Conservation (phyloP, 2,888 invertebrate genomes). For the Agrotis exclamationis region DNA sequence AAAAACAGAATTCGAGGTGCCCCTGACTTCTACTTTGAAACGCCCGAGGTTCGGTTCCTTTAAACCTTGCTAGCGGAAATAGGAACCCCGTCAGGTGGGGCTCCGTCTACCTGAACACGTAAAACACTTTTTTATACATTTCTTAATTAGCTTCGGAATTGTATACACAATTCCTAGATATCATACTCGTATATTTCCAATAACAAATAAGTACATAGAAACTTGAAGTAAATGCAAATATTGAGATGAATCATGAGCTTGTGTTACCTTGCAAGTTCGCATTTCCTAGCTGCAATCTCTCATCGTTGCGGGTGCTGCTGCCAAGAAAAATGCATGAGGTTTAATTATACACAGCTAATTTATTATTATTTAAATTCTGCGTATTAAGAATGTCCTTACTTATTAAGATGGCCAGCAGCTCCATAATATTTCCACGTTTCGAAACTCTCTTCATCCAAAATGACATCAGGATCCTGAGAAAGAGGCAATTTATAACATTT, state of each 20-base stretch:
- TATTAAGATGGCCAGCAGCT: slow-evolving; percentile 85
- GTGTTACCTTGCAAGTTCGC: slow-evolving; percentile 85
- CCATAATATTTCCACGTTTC: slow-evolving; percentile 82
- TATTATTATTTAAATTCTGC: neutral
- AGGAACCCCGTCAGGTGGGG: too few species aligned
- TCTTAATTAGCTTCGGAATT: too few species aligned
- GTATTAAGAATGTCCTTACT: slow-evolving; percentile 71
- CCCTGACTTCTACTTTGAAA: too few species aligned
- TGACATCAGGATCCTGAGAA: slow-evolving; percentile 76
- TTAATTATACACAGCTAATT: slow-evolving; percentile 1
- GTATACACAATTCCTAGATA: too few species aligned
- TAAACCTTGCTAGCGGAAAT: too few species aligned
- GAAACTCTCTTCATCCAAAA: slow-evolving; percentile 56
- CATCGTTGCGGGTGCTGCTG: slow-evolving; percentile 79
- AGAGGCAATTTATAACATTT: neutral
- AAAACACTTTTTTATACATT: too few species aligned
- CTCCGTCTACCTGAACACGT: too few species aligned
- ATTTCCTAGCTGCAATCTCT: slow-evolving; percentile 85
- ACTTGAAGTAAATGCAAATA: slow-evolving; percentile 23
- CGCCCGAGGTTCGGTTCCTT: too few species aligned
- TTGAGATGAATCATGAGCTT: slow-evolving; percentile 22
- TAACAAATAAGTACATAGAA: neutral
- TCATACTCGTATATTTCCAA: too few species aligned
- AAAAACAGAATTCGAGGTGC: too few species aligned
- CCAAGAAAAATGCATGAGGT: slow-evolving; percentile 52